Evolutionary conservation across 2,797 vertebrate genomes (phyloP).

Genomic region (Ctenochaetus hawaiiensis): DNA sequence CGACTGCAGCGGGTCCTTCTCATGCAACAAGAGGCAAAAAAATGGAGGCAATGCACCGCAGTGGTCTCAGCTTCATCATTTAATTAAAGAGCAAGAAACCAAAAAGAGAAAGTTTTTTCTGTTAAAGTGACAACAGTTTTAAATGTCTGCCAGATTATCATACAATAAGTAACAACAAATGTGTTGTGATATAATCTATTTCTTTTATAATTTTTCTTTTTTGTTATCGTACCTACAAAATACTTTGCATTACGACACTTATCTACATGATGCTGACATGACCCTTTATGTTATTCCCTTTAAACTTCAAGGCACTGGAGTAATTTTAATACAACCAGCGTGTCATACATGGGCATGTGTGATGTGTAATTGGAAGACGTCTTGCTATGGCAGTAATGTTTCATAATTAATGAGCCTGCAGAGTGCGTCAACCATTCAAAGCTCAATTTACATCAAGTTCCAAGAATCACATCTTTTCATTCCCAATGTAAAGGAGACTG

Average conservation of each 20-base stretch:
- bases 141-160: not conserved
- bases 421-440: not conserved
- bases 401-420: not conserved
- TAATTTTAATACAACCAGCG: too few species aligned
- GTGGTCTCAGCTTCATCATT: constrained; percentile 12
- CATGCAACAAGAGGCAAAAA: constrained; percentile 22
- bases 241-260: not conserved
- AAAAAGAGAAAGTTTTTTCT: not conserved
- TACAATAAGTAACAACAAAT: not conserved
- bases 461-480: not conserved
- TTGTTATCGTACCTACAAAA: not conserved
- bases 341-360: not conserved
- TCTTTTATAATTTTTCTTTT: not conserved
- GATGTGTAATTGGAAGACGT: not conserved
- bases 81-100: constrained; percentile 2
- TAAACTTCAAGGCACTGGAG: too few species aligned
- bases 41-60: constrained; percentile 3
- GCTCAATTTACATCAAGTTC: not conserved
- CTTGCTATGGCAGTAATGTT: not conserved
- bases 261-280: not conserved
- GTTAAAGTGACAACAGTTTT: not conserved
- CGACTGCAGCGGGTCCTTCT: constrained; percentile 24
- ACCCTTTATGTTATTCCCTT: too few species aligned
- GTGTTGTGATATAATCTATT: not conserved
- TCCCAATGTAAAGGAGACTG: not conserved